Percentiles rank a stretch among this genome's conserved stretches.
Conservation (phyloP, 2,797 vertebrate genomes). For the Gadopsis marmoratus region DNA sequence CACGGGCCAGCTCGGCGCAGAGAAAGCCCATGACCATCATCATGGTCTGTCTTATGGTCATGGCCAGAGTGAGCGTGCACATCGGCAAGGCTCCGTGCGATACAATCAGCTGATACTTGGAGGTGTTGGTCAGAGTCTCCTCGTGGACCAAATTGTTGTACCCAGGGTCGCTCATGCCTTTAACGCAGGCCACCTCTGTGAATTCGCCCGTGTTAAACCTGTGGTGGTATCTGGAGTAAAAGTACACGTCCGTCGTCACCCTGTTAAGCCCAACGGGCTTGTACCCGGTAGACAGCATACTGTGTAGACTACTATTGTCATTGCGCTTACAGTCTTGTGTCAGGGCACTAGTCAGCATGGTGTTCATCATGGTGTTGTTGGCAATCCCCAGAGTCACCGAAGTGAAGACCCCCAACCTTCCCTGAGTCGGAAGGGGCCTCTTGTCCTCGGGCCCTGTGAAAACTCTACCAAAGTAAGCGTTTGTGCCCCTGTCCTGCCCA, state of each 20-base stretch:
- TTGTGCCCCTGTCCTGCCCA: not conserved
- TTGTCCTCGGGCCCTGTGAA: not conserved
- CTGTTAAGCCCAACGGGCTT: not conserved
- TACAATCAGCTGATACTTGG: not conserved
- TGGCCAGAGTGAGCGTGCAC: slow-evolving; percentile 24
- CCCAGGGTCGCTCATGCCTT: not conserved
- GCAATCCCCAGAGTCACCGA: not conserved
- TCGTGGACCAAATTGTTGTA: not conserved
- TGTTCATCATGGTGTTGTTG: not conserved
- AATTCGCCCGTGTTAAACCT: not conserved
- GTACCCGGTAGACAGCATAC: not conserved
- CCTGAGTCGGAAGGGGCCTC: not conserved
- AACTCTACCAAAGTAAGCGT: not conserved
- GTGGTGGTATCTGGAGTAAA: not conserved
- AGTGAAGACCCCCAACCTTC: not conserved
- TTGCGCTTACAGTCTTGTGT: accelerated
- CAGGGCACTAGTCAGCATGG: not conserved
- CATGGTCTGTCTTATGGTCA: slow-evolving; percentile 9
- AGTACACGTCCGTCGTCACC: accelerated
- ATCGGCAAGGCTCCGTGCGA: slow-evolving; percentile 5
- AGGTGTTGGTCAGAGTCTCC: accelerated
- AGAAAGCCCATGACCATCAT: slow-evolving; percentile 19
- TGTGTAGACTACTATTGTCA: not conserved
- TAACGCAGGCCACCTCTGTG: slow-evolving; percentile 14
- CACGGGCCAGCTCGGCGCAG: not conserved